phyloP scores from a whole-genome alignment of 2,888 invertebrate species.

The Phyllotreta striolata region DNA sequence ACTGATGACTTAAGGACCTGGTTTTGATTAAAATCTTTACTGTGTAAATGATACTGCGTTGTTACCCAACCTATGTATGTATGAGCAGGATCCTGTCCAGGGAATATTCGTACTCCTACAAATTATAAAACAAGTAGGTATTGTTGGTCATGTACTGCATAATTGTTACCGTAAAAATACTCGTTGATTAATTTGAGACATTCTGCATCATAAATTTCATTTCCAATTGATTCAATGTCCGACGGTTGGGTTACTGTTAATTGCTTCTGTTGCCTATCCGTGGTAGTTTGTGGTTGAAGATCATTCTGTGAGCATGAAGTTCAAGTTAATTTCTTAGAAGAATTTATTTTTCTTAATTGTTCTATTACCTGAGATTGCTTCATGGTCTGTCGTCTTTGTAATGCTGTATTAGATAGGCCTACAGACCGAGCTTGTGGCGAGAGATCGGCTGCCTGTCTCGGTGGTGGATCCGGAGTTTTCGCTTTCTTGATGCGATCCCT shows the following conservation, averaged over 20 bases:
- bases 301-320: slow-evolving; percentile 63
- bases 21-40: slow-evolving; percentile 88
- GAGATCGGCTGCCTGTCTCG: slow-evolving; percentile 49
- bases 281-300: slow-evolving; percentile 63
- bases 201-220: slow-evolving; percentile 87
- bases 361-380: slow-evolving; percentile 59
- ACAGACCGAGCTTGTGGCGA: slow-evolving; percentile 58
- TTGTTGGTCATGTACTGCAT: not conserved
- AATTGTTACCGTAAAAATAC: slow-evolving; percentile 83
- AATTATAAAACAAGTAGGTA: slow-evolving; percentile 8
- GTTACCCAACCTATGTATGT: slow-evolving; percentile 99
- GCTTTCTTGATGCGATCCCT: slow-evolving; percentile 71
- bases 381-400: slow-evolving; percentile 61
- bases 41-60: slow-evolving; percentile 93
- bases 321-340: slow-evolving; percentile 15
- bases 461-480: slow-evolving; percentile 72
- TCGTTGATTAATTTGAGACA: slow-evolving; percentile 94
- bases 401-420: slow-evolving; percentile 60
- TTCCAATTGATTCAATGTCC: slow-evolving; percentile 81
- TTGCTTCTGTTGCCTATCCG: slow-evolving; percentile 75
- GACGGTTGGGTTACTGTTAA: slow-evolving; percentile 77
- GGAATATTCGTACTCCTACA: slow-evolving; percentile 79
- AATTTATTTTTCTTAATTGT: not conserved
- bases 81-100: slow-evolving; percentile 93
- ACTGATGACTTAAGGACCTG: slow-evolving; percentile 86